phyloP scores from a whole-genome alignment of 2,113 vertebrate genomes.

The Tyto alba region DNA sequence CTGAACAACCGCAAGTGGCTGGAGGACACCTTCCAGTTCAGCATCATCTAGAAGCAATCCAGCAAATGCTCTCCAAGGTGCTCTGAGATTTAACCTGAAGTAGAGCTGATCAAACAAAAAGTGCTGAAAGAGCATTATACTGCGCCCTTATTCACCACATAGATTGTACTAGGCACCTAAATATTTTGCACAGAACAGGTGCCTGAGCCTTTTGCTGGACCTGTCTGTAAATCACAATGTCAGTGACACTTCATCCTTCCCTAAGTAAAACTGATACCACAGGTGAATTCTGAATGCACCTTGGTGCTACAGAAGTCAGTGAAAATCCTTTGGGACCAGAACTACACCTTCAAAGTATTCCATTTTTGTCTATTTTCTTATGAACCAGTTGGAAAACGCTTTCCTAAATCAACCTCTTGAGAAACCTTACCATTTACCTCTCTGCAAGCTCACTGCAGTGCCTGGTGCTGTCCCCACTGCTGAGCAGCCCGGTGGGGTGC shows the following conservation, averaged over 20 bases:
- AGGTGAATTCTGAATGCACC: not conserved
- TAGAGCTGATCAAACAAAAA: not conserved
- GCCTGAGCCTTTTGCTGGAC: not conserved
- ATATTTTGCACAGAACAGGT: not conserved
- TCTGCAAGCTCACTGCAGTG: not conserved
- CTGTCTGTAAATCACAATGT: not conserved
- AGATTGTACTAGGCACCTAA: not conserved
- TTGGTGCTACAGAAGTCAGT: not conserved
- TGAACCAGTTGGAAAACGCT: not conserved
- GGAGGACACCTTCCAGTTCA: not conserved
- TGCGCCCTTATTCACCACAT: not conserved
- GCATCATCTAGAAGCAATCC: not conserved
- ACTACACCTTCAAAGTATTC: not conserved
- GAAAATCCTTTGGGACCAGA: not conserved
- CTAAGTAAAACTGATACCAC: not conserved
- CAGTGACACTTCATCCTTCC: not conserved
- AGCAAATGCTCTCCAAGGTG: not conserved
- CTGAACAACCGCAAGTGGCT: not conserved
- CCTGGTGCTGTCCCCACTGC: not conserved
- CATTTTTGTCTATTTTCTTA: not conserved
- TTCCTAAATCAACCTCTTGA: not conserved
- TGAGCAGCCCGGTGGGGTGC: accelerated
- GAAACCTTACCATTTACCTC: not conserved
- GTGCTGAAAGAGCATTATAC: not conserved
- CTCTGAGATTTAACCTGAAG: not conserved